These are phyloP conservation scores for Pantherophis alleghaniensis DNA, from an alignment of 2,797 vertebrate genomes.

Conservation along the genomic window DNA sequence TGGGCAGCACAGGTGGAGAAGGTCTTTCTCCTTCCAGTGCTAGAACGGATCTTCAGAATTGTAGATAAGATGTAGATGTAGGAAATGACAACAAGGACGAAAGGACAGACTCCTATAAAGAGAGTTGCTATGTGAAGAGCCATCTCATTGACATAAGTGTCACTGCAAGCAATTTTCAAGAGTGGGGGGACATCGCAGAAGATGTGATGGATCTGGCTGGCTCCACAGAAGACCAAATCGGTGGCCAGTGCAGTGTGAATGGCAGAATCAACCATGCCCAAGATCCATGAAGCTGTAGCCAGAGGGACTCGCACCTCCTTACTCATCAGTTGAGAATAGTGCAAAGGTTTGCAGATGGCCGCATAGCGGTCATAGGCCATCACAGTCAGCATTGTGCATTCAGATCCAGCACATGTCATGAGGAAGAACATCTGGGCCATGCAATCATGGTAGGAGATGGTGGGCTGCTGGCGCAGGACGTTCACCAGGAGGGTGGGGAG, in stretches of 20 bases:
- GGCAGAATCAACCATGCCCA: constrained; percentile 42
- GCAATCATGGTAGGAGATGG: constrained; percentile 14
- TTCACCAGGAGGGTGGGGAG: constrained; percentile 48
- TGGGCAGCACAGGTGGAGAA: constrained; percentile 65
- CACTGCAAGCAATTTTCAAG: constrained; percentile 39
- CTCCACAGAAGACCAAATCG: constrained; percentile 36
- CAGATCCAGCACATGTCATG: fast-evolving
- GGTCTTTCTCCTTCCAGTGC: constrained; percentile 37
- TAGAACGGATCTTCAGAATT: constrained; percentile 16
- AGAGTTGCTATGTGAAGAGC: constrained; percentile 37
- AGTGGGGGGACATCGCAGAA: constrained; percentile 60
- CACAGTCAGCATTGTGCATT: background rate
- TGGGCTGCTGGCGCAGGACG: fast-evolving
- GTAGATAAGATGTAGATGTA: constrained; percentile 54
- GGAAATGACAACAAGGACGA: constrained; percentile 50
- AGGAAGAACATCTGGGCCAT: constrained; percentile 36
- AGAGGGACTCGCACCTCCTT: fast-evolving
- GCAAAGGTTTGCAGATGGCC: constrained; percentile 35
- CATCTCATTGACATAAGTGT: constrained; percentile 26
- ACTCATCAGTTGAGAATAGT: fast-evolving
- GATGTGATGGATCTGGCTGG: constrained; percentile 49
- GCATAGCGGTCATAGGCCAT: background rate
- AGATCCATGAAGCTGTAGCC: fast-evolving
- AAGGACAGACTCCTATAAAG: constrained; percentile 34
- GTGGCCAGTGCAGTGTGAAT: constrained; percentile 44